phyloP scores from a whole-genome alignment of 2,888 invertebrate genomes.

The Polietes domitor region DNA sequence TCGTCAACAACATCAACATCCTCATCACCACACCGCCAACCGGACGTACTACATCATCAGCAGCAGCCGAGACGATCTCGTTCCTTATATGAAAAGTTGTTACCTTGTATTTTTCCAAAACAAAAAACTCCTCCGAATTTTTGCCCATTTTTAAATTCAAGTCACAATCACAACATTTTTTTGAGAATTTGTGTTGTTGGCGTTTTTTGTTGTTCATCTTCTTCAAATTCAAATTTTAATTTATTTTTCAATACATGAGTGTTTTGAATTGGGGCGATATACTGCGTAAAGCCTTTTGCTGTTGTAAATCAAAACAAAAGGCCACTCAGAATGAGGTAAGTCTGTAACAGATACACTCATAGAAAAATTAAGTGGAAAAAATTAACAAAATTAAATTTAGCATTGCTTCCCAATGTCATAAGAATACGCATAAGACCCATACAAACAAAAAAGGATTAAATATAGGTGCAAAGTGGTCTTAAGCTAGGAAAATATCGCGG shows the following conservation, averaged over 20 bases:
- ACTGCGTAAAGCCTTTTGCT: conserved; percentile 70
- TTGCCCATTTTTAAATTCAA: background rate
- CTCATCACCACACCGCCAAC: background rate
- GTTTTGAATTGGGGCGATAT: conserved; percentile 62
- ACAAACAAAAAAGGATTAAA: no score
- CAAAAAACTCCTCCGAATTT: no score
- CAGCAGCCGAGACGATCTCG: no score
- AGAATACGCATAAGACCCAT: no score
- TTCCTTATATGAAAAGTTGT: background rate
- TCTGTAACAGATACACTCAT: no score
- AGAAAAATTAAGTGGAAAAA: no score
- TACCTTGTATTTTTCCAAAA: background rate
- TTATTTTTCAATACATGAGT: conserved; percentile 60
- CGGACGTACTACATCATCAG: no score
- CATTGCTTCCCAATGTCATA: no score
- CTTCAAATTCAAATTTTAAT: background rate
- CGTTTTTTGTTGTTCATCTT: background rate
- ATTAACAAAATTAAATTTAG: no score
- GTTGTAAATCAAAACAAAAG: conserved; percentile 70
- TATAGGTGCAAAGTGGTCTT: no score
- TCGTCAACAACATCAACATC: background rate
- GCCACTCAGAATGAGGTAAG: conserved; percentile 79
- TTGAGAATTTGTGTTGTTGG: background rate
- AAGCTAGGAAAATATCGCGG: no score
- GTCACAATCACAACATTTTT: background rate